Evolutionary conservation across 2,797 vertebrate species (phyloP), one percentile per base, ranked within the genome.

Genomic region (Scarus forsteni): DNA sequence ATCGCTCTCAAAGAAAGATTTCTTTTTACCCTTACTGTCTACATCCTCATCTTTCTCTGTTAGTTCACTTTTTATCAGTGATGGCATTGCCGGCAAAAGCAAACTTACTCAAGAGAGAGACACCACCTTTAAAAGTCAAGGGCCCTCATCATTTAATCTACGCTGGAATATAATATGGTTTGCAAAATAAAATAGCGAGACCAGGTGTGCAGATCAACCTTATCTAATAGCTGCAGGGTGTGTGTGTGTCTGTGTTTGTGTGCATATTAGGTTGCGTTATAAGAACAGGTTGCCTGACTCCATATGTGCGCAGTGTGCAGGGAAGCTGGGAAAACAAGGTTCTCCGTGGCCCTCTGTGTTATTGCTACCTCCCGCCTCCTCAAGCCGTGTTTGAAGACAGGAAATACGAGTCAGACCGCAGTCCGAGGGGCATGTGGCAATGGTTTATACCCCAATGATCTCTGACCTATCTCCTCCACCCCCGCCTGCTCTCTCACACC

Each of bases 341-440:
- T 94, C 93, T 93, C 91, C 87, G 70, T 88, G 89, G 88, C 91
- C 88, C 76, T 87, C 86, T 55, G 72, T 94, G 91, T 95, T 95
- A 93, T 95, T 94, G 88, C 93, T 94, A 91, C 93, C 93, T 93
- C 93, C 92, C 75, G 87, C 93, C 87, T 94, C 80, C 80, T 77
- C 48, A 62, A 77, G 87, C 78, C 59, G 85, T 89, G 94, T 95
- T 96, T 96, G 94, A 93, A 93, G 94, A 92, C 94, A 96, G 95
- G 95, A 97, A 97, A 96, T 97, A 95, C 90, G 95, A 96, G 95
- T 87, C 93, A 95, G 92, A 90, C 95, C 93, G 90, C 91, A 92
- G 94, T 95, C 93, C 92, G 86, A 86, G 91, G 92, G 90, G 91
- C 94, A 95, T 96, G 93, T 97, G 96, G 96, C 93, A 96, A 93